Base-by-base conservation (phyloP, 2,888 invertebrate genomes). In the Myopa tessellatipennis region DNA sequence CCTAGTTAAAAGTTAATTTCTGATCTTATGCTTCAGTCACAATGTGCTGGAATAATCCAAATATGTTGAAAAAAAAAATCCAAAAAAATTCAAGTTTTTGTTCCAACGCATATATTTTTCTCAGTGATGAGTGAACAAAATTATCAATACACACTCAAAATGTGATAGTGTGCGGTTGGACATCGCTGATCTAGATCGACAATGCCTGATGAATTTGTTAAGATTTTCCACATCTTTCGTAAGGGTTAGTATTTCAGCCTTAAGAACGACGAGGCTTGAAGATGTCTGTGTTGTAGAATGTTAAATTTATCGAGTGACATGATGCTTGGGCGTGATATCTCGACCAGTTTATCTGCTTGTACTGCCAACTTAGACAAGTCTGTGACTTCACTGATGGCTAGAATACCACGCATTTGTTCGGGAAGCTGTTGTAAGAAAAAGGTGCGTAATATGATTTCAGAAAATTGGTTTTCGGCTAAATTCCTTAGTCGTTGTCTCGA, bases 391-490 rank as follows among this genome's bases (percentile, higher is more conserved):
- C 45, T 68, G 50, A 68, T 68, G 12, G 68, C 68, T 50, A 68
- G 10, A n/a, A 68, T 68, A 7, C 50, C 50, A 45, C 45, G 50
- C 12, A 68, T 40, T 50, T 68, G 68, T 18, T 68, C 50, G 18
- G n/a, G 68, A 40, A 67, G 67, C 67, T 67, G 5, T 38, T 67
- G 40, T 18, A 67, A 38, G 4, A 67, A 67, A 34, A 67, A 36
- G 3, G 67, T 67, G 4, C 67, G 67, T 14, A 67, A 36, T 34
- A 67, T 38, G n/a, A 3, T 67, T 4, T 67, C 67, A 14, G 38
- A 36, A 38, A 67, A 67, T 36, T 67, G 67, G 38, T 38, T 67
- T 40, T 38, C 38, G n/a, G 67, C 26, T 16, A 67, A 67, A 36
- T 67, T 38, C 8, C 67, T 67, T n/a, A 67, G 38, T 7, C 67